Evolutionary conservation across 2,888 invertebrate species (phyloP), one percentile per base, ranked within the genome.

Genomic region (Agriotes lineatus): DNA sequence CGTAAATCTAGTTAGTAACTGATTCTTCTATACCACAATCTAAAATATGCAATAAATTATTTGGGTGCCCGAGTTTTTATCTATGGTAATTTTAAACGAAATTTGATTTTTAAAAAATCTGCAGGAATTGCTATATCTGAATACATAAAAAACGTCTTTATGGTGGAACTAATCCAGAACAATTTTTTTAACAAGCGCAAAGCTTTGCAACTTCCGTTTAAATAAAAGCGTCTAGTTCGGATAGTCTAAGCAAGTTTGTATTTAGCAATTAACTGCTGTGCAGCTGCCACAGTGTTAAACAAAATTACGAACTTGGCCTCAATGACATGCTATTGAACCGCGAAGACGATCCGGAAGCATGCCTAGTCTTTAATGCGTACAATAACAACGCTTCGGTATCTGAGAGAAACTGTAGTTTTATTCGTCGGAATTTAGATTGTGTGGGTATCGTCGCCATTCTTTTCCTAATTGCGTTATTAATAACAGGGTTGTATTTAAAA

Each of bases 321-420:
- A 22, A 37, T 57, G 22, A 20, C n/a, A 39, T 57, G 39, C 39
- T 57, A 57, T 57, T 57, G 57, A 57, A 57, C 20, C 42, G 57
- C 57, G 22, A 57, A 57, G 57, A 57, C 35, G 57, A 30, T 57
- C 59, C 59, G 56, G 56, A 56, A 56, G 37, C 33, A 56, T 37
- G 56, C 56, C 12, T 39, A 18, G 19, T 52, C 56, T 56, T 56
- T 56, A 35, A 37, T 56, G 39, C 5, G 22, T 14, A 37, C 19
- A 39, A 56, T 39, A 37, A 56, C 20, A 22, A 10, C 44, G 18
- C 59, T 59, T 59, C 59, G 44, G 45, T 44, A 59, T 45, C 39
- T 20, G 20, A 57, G 57, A 57, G 57, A 57, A 57, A 57, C 18
- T 57, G 10, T 14, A 20, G 14, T 22, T 30, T 52, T 12, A 54